Evolutionary conservation across 2,797 vertebrate genomes (phyloP).

Genomic region (Heterohyrax brucei): DNA sequence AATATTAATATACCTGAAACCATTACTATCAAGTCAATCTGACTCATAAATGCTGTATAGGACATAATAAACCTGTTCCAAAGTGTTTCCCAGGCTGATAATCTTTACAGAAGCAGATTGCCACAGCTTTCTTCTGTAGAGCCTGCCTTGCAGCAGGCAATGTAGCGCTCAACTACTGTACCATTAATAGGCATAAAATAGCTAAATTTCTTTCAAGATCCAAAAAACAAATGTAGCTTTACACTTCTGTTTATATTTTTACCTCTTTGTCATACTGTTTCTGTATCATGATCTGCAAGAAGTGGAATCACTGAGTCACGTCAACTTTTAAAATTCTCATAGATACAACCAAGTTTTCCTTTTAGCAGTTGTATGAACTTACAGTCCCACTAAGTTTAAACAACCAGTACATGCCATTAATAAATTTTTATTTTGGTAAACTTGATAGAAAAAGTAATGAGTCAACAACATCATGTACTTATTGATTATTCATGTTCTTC

Average conservation of each 20-base stretch:
- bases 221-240: background rate
- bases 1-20: background rate
- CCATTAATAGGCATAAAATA: background rate
- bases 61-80: too few relatives aligned
- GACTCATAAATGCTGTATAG: too few relatives aligned
- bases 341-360: background rate
- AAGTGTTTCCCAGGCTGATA: too few relatives aligned
- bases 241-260: background rate
- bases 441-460: background rate
- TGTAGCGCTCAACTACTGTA: background rate
- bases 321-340: background rate
- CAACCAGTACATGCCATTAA: background rate
- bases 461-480: background rate
- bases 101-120: too few relatives aligned
- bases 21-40: background rate
- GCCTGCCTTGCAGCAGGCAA: too few relatives aligned
- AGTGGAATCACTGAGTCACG: background rate
- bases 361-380: background rate
- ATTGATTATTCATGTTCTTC: constrained; percentile 68
- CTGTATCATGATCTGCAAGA: background rate
- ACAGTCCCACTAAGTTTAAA: background rate
- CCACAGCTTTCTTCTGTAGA: too few relatives aligned
- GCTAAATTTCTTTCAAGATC: constrained; percentile 16
- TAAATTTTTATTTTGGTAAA: background rate
- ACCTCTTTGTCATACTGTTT: constrained; percentile 20